Evolutionary conservation across 2,113 vertebrate genomes (phyloP).

Genomic region (Odontophorus gujanensis): DNA sequence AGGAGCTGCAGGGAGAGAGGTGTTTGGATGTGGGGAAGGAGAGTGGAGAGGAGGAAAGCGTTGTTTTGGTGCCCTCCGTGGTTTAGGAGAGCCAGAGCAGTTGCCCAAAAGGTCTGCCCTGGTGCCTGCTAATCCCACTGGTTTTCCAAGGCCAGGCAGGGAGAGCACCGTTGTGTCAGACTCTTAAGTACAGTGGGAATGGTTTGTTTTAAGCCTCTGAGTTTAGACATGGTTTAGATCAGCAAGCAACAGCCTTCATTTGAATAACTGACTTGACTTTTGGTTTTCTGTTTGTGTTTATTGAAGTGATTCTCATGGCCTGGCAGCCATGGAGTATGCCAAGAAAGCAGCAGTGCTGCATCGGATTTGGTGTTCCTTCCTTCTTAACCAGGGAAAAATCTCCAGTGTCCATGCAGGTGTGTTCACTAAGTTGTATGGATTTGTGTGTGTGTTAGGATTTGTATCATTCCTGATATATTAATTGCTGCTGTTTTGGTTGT

Average conservation of each 20-base stretch:
- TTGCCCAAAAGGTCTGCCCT: not conserved
- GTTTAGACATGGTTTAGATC: not conserved
- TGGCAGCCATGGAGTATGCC: not conserved
- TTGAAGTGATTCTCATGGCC: not conserved
- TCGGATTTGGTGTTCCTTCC: not conserved
- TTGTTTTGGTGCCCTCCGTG: not conserved
- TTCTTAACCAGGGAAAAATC: not conserved
- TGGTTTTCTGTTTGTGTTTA: constrained; percentile 7
- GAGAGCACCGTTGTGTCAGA: not conserved
- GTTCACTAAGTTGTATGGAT: not conserved
- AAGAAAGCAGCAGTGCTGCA: not conserved
- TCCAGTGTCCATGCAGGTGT: not conserved
- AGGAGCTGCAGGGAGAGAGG: not conserved
- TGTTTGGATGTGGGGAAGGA: not conserved
- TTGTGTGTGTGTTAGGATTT: not conserved
- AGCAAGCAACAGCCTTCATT: not conserved
- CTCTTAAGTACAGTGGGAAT: not conserved
- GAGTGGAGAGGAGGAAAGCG: not conserved
- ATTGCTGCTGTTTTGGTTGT: constrained; percentile 25
- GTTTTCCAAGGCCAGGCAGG: accelerated
- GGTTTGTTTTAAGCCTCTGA: not conserved
- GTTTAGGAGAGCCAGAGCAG: not conserved
- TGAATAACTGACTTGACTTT: constrained; percentile 18
- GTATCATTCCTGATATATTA: constrained; percentile 1
- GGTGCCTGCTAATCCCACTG: not conserved